Evolutionary conservation across 2,113 vertebrate species (phyloP).

Genomic region (Sphyrna mokarran): DNA sequence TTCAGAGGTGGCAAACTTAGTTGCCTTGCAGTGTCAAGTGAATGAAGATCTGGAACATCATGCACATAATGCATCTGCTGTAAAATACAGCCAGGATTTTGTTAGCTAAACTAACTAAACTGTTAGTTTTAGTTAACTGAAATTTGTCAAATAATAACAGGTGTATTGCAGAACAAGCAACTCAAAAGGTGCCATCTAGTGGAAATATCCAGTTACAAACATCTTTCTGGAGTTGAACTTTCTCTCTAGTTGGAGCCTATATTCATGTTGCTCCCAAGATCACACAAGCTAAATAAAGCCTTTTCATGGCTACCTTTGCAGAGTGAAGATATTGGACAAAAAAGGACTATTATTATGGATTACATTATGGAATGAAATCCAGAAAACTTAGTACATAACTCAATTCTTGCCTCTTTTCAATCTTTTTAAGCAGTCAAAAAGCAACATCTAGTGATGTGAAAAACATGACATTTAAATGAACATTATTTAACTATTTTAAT

Average conservation of each 20-base stretch:
- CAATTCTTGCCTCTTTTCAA: background rate
- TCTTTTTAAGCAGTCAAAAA: background rate
- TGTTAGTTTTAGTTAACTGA: background rate
- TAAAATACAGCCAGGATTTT: background rate
- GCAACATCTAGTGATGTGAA: background rate
- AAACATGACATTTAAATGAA: background rate
- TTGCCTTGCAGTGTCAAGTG: background rate
- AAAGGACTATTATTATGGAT: background rate
- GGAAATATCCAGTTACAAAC: background rate
- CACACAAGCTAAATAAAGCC: background rate
- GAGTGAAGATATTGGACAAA: background rate
- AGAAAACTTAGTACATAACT: background rate
- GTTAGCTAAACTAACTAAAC: no score
- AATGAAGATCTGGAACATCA: background rate
- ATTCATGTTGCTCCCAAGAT: background rate
- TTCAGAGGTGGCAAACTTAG: background rate
- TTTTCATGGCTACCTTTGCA: background rate
- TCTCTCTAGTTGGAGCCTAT: background rate
- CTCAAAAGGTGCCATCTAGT: background rate
- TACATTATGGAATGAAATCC: background rate
- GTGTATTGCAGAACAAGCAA: background rate
- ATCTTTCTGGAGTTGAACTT: background rate
- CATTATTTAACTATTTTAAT: background rate
- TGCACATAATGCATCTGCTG: background rate
- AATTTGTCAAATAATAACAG: background rate